Base-by-base conservation (phyloP, 2,113 vertebrate genomes). In the Bufo gargarizans region DNA sequence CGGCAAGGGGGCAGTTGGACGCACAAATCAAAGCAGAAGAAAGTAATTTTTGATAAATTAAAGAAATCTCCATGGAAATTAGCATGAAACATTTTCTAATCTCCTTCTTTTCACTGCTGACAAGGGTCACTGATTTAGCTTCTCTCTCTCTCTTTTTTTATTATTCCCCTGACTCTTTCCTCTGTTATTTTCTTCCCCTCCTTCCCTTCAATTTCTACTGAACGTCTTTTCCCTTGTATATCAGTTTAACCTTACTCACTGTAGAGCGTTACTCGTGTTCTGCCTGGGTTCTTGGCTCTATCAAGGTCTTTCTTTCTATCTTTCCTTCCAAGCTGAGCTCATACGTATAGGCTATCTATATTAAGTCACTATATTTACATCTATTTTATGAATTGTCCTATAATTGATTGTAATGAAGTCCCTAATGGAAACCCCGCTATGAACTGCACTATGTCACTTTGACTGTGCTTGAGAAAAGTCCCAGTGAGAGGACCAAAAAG, bases 31-130 rank as follows among this genome's bases (percentile, higher is more conserved):
- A 97, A 97, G 96, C 93, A 93, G 94, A 96, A 93, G 95, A 95
- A 95, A 96, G 95, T 96, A 96, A 97, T 97, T 97, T 97, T 97
- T 93, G 92, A 96, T 95, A 97, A 98, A 98, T 98, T 97, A 98
- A 95, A 97, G 97, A 98, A 98, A 98, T 99, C 97, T 98, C 97
- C 97, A 99, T 98, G 98, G 97, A 99, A 99, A 99, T 99, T 96
- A 99, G 97, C 97, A 98, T 97, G 97, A 97, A 97, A 96, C 97
- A 96, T 97, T 97, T 97, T 97, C 96, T 99, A 97, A 99, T 98
- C 97, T 97, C 95, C 94, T 92, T 95, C 97, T 96, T 96, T 97
- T 97, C 96, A 96, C 95, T 93, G 95, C 94, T 92, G 96, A 97
- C 96, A 96, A 96, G 97, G 97, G 97, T 99, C 97, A 97, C 93